A percentile compares a stretch with the other conserved stretches of the same genome.
These are phyloP conservation scores for Phalacrocorax aristotelis DNA, from an alignment of 2,113 vertebrate genomes.

Conservation along the genomic window DNA sequence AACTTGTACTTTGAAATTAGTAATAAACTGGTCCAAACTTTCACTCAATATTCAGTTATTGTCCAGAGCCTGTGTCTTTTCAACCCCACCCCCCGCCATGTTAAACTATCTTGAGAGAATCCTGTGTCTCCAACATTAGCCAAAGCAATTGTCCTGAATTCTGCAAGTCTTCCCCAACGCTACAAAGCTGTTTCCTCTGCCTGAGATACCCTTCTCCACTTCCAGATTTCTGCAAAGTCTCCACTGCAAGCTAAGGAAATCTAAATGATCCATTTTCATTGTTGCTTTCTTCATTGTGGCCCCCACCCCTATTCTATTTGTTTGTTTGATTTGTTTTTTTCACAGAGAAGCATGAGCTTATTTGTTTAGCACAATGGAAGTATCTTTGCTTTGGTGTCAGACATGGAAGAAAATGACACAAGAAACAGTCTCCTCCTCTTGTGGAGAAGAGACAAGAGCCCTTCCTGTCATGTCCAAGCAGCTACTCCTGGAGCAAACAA, in stretches of 20 bases:
- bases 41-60: background rate
- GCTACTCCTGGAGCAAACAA: background rate
- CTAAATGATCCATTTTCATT: background rate
- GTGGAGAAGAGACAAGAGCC: background rate
- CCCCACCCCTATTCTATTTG: background rate
- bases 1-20: background rate
- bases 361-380: background rate
- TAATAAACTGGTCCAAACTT: background rate
- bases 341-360: background rate
- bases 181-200: background rate
- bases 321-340: background rate
- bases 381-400: background rate
- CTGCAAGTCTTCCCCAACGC: background rate
- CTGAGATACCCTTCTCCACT: background rate
- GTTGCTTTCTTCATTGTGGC: background rate
- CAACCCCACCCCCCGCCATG: background rate
- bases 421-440: background rate
- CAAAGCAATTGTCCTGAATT: background rate
- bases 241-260: background rate
- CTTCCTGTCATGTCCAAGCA: background rate
- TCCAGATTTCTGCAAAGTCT: background rate
- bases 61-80: background rate
- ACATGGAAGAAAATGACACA: background rate
- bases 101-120: background rate
- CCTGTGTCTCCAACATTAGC: background rate